These are phyloP conservation scores for Caenorhabditis sp. DNA, from an alignment of 2,888 invertebrate species.

Conservation along the genomic window DNA sequence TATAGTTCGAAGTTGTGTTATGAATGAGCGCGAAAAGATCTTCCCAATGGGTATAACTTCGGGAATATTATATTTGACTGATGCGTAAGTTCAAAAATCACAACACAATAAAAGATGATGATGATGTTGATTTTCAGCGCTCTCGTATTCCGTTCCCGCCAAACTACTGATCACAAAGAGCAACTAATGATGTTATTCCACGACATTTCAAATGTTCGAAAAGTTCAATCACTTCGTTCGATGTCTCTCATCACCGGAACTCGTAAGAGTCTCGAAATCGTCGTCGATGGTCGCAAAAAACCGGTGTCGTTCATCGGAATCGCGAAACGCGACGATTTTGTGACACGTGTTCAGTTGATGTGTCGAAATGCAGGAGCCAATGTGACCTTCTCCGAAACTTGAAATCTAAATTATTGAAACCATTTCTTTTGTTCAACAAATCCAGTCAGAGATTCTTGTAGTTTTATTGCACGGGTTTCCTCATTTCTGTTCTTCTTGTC, in stretches of 20 bases:
- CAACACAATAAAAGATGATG: background rate
- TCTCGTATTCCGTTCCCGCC: conserved; percentile 55
- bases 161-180: conserved; percentile 29
- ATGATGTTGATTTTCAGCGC: conserved; percentile 40
- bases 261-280: conserved; percentile 59
- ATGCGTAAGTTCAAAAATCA: conserved; percentile 23
- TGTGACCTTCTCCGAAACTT: conserved; percentile 22
- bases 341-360: conserved; percentile 43
- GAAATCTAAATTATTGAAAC: background rate
- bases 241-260: conserved; percentile 55
- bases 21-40: conserved; percentile 58
- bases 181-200: conserved; percentile 57
- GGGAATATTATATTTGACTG: conserved; percentile 60
- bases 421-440: background rate
- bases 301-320: conserved; percentile 60
- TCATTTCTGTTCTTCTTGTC: background rate
- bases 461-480: background rate
- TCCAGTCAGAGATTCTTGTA: background rate
- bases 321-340: conserved; percentile 51
- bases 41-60: conserved; percentile 58
- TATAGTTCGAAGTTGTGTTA: conserved; percentile 63
- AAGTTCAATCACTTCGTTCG: conserved; percentile 51
- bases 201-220: conserved; percentile 51
- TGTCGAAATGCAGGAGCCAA: conserved; percentile 35
- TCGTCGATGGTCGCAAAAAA: conserved; percentile 50